A percentile compares a stretch with the other conserved stretches of the same genome.
phyloP scores from a whole-genome alignment of 1,140 invertebrate species.

The Lordiphosa stackelbergi region DNA sequence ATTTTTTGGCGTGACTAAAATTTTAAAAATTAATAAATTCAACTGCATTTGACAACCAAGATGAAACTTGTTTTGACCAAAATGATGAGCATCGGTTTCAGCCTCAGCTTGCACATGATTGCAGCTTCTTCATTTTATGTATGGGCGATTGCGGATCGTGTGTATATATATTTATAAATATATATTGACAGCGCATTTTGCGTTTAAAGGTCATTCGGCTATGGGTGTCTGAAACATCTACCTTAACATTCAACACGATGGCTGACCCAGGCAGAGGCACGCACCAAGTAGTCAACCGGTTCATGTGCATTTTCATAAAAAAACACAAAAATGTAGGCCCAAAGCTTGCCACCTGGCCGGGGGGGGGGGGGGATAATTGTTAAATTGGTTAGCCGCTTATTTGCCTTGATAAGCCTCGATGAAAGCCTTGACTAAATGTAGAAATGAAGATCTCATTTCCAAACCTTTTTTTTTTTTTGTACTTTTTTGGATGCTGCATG shows the following conservation, averaged over 20 bases:
- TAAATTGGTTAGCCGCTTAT: conserved; percentile 46
- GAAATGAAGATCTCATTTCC: conserved; percentile 57
- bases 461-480: conserved; percentile 1
- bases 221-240: conserved; percentile 54
- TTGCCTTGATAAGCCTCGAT: conserved; percentile 54
- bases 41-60: conserved; percentile 45
- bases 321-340: neutral
- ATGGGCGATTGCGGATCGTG: conserved; percentile 10
- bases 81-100: neutral
- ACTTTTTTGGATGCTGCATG: conserved; percentile 63
- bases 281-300: conserved; percentile 53
- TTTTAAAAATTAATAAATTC: conserved; percentile 43
- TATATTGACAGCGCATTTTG: conserved; percentile 49
- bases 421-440: conserved; percentile 62
- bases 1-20: conserved; percentile 26
- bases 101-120: conserved; percentile 1
- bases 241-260: conserved; percentile 69
- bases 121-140: conserved; percentile 10
- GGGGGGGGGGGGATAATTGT: conserved; percentile 3
- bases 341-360: conserved; percentile 17
- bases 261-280: conserved; percentile 41
- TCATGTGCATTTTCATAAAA: conserved; percentile 32
- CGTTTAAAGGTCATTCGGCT: conserved; percentile 71
- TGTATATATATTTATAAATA: neutral
- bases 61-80: conserved; percentile 36